Conservation (phyloP, 2,797 vertebrate genomes). For the Pseudotriccus pelzelni region DNA sequence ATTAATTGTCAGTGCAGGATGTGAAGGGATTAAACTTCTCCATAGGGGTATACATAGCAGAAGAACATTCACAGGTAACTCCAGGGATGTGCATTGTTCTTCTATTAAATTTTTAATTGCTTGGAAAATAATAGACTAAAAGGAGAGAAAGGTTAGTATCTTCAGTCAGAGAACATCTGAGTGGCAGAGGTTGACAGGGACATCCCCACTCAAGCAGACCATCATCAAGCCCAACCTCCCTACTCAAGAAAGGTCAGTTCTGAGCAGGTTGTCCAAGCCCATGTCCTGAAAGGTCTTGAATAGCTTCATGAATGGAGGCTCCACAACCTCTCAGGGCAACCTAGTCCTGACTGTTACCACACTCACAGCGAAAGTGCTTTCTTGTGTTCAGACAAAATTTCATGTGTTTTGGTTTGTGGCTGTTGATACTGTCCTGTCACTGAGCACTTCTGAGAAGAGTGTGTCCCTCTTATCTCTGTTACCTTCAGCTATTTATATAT, state of each 20-base stretch:
- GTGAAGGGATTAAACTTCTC: constrained; percentile 15
- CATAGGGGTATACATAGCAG: not conserved
- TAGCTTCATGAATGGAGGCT: not conserved
- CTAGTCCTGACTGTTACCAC: not conserved
- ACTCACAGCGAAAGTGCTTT: not conserved
- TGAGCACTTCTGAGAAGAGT: not conserved
- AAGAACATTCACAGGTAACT: not conserved
- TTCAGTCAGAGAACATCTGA: not conserved
- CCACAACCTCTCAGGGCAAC: not conserved
- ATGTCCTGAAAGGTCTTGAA: not conserved
- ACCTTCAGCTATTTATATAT: not conserved
- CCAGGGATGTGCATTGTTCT: not conserved
- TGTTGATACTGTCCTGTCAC: too few species aligned
- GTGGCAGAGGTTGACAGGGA: not conserved
- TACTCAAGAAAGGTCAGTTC: not conserved
- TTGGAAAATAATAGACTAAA: not conserved
- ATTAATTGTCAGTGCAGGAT: constrained; percentile 1
- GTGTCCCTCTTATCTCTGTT: not conserved
- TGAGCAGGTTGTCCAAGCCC: not conserved
- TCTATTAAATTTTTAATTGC: not conserved
- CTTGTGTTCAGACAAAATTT: not conserved
- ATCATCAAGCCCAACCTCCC: not conserved
- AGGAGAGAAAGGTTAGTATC: not conserved
- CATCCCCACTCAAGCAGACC: not conserved
- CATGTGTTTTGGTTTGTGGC: fast-evolving